phyloP scores from a whole-genome alignment of 53 echinoderm and acorn worm species.

The Arbacia lixula region DNA sequence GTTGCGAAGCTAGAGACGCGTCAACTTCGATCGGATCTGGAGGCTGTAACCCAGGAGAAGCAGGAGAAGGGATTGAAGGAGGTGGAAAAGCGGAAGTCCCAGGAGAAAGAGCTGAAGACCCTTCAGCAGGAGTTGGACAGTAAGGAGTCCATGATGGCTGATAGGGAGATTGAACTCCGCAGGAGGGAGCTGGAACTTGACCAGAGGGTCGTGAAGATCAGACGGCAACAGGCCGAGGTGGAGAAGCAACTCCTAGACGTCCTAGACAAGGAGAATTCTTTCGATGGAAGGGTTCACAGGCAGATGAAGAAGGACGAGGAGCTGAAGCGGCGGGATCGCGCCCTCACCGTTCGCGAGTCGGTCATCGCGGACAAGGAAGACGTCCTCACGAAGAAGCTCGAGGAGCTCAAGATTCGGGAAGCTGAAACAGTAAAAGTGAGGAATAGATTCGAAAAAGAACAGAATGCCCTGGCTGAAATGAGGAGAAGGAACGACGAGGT shows the following conservation, averaged over 20 bases:
- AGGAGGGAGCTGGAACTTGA: slow-evolving; percentile 39
- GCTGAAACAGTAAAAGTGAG: background rate
- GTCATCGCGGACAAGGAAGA: slow-evolving; percentile 48
- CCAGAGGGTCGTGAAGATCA: slow-evolving; percentile 1
- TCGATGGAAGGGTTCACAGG: slow-evolving; percentile 6
- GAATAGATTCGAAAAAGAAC: background rate
- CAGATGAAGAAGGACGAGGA: slow-evolving; percentile 44
- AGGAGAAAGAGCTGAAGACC: slow-evolving; percentile 22
- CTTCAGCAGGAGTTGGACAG: slow-evolving; percentile 37
- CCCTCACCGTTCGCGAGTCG: slow-evolving; percentile 41
- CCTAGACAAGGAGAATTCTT: slow-evolving; percentile 33
- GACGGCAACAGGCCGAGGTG: slow-evolving; percentile 27
- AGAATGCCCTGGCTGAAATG: background rate
- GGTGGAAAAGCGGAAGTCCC: background rate
- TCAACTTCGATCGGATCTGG: slow-evolving; percentile 18
- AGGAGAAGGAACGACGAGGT: slow-evolving; percentile 29
- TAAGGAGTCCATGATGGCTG: slow-evolving; percentile 49
- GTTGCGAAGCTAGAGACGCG: slow-evolving; percentile 10
- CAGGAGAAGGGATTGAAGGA: slow-evolving; percentile 3
- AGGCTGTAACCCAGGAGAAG: slow-evolving; percentile 10
- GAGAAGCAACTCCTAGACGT: slow-evolving; percentile 21
- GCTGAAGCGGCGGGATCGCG: slow-evolving; percentile 47
- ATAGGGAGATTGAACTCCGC: slow-evolving; percentile 43
- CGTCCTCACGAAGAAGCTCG: slow-evolving; percentile 2
- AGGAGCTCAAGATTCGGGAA: slow-evolving; percentile 16